Conservation (phyloP, 2,888 invertebrate genomes). For the Lochmaea crataegi region DNA sequence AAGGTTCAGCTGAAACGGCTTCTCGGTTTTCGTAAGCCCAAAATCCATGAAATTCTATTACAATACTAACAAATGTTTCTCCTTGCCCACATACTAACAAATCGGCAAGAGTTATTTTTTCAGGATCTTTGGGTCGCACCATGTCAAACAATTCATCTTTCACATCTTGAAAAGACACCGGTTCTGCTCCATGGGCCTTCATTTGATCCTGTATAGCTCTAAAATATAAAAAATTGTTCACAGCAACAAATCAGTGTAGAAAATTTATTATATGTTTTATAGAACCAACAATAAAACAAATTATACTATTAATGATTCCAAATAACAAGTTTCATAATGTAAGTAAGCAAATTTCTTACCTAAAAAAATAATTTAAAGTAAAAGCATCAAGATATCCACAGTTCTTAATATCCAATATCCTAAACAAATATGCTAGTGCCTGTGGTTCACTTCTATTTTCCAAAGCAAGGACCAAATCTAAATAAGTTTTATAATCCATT, state of each 20-base stretch:
- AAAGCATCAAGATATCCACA: constrained; percentile 90
- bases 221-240: constrained; percentile 23
- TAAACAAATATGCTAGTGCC: constrained; percentile 90
- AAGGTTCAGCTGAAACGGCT: constrained; percentile 74
- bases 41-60: constrained; percentile 96
- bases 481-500: constrained; percentile 97
- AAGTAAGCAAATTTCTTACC: constrained; percentile 39
- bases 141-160: constrained; percentile 99
- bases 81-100: constrained; percentile 89
- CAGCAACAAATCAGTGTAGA: background rate
- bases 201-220: constrained; percentile 94
- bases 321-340: background rate
- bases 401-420: constrained; percentile 89
- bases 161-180: constrained; percentile 92
- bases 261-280: too few relatives aligned
- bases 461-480: constrained; percentile 92
- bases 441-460: constrained; percentile 94
- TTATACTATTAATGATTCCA: too few relatives aligned
- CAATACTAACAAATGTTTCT: constrained; percentile 91
- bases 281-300: too few relatives aligned
- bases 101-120: constrained; percentile 88
- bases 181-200: constrained; percentile 87
- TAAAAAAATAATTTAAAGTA: constrained; percentile 91
- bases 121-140: constrained; percentile 89
- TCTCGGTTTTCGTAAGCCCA: constrained; percentile 97